Conservation (phyloP, 2,113 vertebrate genomes). For the Orthochromis malagaraziensis region DNA sequence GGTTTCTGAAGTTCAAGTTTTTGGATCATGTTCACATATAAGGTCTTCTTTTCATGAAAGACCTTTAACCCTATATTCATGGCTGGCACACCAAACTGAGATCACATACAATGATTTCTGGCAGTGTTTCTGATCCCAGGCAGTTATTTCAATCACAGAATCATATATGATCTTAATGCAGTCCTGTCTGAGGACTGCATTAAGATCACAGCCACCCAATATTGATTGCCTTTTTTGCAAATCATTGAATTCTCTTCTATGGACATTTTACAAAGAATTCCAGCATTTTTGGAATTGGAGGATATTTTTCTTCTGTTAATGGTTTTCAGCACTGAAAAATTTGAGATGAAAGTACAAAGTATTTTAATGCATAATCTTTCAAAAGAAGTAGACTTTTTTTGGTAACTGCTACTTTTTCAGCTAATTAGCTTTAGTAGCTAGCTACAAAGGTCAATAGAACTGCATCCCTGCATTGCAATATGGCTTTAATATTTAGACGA, state of each 20-base stretch:
- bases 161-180: background rate
- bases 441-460: background rate
- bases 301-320: background rate
- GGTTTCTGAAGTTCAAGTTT: background rate
- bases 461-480: background rate
- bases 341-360: background rate
- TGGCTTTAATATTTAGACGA: background rate
- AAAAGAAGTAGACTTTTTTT: background rate
- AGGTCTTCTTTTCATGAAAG: background rate
- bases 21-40: background rate
- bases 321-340: background rate
- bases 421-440: background rate
- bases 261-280: background rate
- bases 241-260: background rate
- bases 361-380: background rate
- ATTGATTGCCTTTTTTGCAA: background rate
- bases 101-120: background rate
- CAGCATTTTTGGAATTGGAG: background rate
- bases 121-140: background rate
- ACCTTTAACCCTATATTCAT: background rate
- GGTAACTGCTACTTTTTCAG: background rate
- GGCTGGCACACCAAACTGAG: background rate
- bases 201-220: background rate
- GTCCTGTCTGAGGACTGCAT: background rate
- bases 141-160: background rate